Base-by-base conservation (phyloP, 64 coral and sea anemone species). In the Dendronephthya gigantea region DNA sequence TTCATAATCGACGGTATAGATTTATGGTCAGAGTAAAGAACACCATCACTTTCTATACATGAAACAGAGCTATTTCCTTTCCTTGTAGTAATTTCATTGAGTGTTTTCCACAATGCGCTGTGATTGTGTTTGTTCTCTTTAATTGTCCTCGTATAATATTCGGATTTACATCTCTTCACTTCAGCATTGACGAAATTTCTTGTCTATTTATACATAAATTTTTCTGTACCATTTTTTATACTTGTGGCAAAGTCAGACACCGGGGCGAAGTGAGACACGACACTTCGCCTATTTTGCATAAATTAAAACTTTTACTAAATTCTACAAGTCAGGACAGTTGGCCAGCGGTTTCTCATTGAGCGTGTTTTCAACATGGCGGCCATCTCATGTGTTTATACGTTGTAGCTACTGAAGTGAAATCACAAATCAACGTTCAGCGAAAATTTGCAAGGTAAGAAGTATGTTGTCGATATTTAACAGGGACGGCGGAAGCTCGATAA, bases 151-250 rank as follows among this genome's bases (percentile, higher is more conserved):
- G 55, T 40, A 86, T 70, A 86, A 29, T 86, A 72, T 68, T 70
- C 85, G 16, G 85, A 86, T 86, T 86, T 86, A 41, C 85, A 86
- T 86, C 45, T 86, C 45, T 41, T 86, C 17, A 86, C 59, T 86
- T 86, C 50, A 19, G 84, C 84, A 34, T 65, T 86, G 68, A 16
- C 84, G 40, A 14, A 22, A n/a, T 86, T 86, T 39, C 84, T 10
- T 86, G 84, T n/a, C 40, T 86, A 8, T 39, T 79, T 79, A 34
- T 79, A 79, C 72, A 79, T 16, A 52, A 52, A 16, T 52, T 52
- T 12, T 52, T 52, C 25, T 74, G 10, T 74, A 74, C 68, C 68
- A 74, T 74, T 13, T 74, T 27, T 27, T 74, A 74, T 74, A 74
- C 68, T 27, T 74, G 68, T 17, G 32, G 68, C 68, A 35, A 74